phyloP scores from a whole-genome alignment of 2,888 invertebrate genomes.

The Pseudoips prasinana region DNA sequence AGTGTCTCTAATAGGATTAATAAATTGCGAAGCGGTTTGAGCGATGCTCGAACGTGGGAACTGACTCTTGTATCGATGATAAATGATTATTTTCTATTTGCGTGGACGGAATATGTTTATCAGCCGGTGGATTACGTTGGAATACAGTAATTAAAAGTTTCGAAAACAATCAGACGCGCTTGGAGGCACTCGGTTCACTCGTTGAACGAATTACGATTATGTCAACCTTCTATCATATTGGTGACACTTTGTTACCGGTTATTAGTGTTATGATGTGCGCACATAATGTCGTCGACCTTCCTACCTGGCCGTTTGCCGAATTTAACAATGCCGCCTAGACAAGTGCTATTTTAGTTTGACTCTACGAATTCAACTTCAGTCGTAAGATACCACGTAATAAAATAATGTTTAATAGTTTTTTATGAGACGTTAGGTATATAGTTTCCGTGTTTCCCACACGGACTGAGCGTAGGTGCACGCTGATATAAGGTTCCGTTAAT shows the following conservation, averaged over 20 bases:
- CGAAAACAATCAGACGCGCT: conserved; percentile 7
- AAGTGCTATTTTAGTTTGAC: conserved; percentile 36
- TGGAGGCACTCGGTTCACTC: no score
- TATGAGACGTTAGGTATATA: conserved; percentile 30
- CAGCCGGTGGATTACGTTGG: conserved; percentile 5
- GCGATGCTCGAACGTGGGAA: conserved; percentile 28
- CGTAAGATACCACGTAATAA: conserved; percentile 12
- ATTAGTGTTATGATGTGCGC: conserved; percentile 23
- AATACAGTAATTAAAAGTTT: conserved; percentile 6
- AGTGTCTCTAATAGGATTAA: conserved; percentile 35
- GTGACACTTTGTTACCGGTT: conserved; percentile 9
- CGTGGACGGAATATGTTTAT: conserved; percentile 6
- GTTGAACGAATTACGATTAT: no score
- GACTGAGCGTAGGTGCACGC: conserved; percentile 37
- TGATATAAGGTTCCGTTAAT: conserved; percentile 23
- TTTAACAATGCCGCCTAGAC: conserved; percentile 35
- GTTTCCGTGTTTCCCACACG: conserved; percentile 49
- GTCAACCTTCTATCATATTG: conserved; percentile 15
- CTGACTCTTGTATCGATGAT: conserved; percentile 12
- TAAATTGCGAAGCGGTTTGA: conserved; percentile 32
- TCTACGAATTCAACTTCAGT: conserved; percentile 28
- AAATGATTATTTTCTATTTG: conserved; percentile 11
- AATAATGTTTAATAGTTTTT: conserved; percentile 15
- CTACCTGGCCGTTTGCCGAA: conserved; percentile 42
- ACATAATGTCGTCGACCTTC: conserved; percentile 45